These are phyloP conservation scores for Eublepharis macularius DNA, from an alignment of 2,113 vertebrate genomes.

Conservation along the genomic window DNA sequence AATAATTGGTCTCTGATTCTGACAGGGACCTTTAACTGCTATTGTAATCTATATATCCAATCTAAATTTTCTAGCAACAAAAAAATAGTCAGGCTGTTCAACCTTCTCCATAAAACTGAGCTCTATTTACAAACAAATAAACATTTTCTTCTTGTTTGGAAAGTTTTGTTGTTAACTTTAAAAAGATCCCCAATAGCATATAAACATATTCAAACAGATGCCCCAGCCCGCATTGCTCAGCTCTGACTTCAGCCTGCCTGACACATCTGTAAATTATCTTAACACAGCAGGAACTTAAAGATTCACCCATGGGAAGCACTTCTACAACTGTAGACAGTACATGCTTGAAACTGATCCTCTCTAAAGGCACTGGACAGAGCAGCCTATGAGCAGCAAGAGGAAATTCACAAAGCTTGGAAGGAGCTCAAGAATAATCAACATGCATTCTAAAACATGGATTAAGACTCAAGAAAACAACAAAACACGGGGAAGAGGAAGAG, in stretches of 20 bases:
- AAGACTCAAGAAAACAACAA: slow-evolving; percentile 13
- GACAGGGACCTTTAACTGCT: slow-evolving; percentile 23
- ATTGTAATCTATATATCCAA: not conserved
- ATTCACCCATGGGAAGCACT: slow-evolving; percentile 63
- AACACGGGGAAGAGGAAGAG: slow-evolving; percentile 18
- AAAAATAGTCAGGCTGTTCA: slow-evolving; percentile 27
- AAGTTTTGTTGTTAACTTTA: slow-evolving; percentile 37
- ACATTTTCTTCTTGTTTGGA: slow-evolving; percentile 35
- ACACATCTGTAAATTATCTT: slow-evolving; percentile 71
- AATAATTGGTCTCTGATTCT: not conserved
- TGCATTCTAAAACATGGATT: not conserved
- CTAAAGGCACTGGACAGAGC: slow-evolving; percentile 52
- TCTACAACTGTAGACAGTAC: slow-evolving; percentile 48
- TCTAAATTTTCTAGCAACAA: slow-evolving; percentile 42
- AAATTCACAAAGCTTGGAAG: slow-evolving; percentile 60
- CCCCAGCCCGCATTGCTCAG: slow-evolving; percentile 39
- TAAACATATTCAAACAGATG: slow-evolving; percentile 59
- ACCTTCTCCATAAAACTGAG: slow-evolving; percentile 22
- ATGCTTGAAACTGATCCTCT: slow-evolving; percentile 47
- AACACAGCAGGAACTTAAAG: slow-evolving; percentile 54
- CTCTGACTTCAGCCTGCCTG: slow-evolving; percentile 59
- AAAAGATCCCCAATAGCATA: slow-evolving; percentile 55
- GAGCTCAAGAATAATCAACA: slow-evolving; percentile 30
- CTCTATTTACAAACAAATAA: slow-evolving; percentile 50
- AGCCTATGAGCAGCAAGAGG: slow-evolving; percentile 31